These are phyloP conservation scores for Anneissia japonica DNA, from an alignment of 35 echinoderm and acorn worm genomes.

Conservation along the genomic window DNA sequence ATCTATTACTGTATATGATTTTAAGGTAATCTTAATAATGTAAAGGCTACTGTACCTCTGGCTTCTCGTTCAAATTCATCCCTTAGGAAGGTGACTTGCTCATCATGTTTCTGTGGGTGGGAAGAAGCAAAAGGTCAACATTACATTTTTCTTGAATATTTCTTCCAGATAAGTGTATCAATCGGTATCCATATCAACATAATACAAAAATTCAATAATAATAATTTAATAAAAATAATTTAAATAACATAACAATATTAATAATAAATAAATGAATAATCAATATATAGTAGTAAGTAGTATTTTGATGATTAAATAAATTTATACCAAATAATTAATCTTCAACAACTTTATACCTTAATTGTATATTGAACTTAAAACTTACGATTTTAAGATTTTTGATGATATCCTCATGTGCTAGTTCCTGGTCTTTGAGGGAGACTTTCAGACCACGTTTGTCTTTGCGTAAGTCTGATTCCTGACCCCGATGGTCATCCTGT, in stretches of 20 bases:
- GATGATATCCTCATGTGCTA: slow-evolving; percentile 95
- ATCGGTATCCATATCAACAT: too few species aligned
- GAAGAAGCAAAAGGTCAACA: too few species aligned
- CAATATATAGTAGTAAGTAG: too few species aligned
- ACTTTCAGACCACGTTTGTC: slow-evolving; percentile 92
- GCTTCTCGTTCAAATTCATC: slow-evolving; percentile 97
- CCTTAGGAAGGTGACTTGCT: slow-evolving; percentile 65
- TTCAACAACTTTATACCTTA: too few species aligned
- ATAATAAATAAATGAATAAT: too few species aligned
- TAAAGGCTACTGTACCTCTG: slow-evolving; percentile 51
- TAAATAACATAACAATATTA: too few species aligned
- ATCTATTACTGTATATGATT: not conserved
- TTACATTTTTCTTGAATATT: too few species aligned
- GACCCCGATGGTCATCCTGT: slow-evolving; percentile 77
- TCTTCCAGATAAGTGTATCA: too few species aligned
- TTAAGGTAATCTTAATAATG: not conserved
- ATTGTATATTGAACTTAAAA: not conserved
- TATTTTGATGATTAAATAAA: too few species aligned
- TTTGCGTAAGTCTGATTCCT: slow-evolving; percentile 74
- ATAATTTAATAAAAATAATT: too few species aligned
- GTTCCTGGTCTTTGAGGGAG: slow-evolving; percentile 82
- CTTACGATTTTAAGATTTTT: slow-evolving; percentile 99
- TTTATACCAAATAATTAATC: too few species aligned
- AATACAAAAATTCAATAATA: too few species aligned
- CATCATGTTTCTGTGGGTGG: slow-evolving; percentile 91